These are phyloP conservation scores for Tetraodon nigroviridis DNA, from an alignment of 2,113 vertebrate genomes.

Conservation along the genomic window DNA sequence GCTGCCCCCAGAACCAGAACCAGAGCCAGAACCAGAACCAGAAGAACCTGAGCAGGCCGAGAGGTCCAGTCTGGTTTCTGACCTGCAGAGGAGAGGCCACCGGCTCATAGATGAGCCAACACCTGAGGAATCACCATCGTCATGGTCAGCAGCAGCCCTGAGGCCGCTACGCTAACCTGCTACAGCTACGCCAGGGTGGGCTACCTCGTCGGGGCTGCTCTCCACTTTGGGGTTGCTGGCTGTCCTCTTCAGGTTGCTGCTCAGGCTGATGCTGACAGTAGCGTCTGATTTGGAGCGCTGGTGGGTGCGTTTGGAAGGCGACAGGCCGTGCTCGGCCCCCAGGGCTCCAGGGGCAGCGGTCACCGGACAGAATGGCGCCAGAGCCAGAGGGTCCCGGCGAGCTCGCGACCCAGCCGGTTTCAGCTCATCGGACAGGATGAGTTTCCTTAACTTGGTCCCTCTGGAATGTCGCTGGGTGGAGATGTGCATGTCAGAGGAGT, in stretches of 20 bases:
- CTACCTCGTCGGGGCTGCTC: slow-evolving; percentile 86
- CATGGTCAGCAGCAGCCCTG: too few species aligned
- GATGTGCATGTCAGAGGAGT: slow-evolving; percentile 98
- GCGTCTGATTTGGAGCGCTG: slow-evolving; percentile 97
- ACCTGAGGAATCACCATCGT: too few species aligned
- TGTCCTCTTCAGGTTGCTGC: slow-evolving; percentile 93
- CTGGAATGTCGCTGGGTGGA: slow-evolving; percentile 93
- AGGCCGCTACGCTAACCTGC: neutral
- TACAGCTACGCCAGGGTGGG: neutral
- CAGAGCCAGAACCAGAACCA: too few species aligned
- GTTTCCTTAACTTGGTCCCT: slow-evolving; percentile 86
- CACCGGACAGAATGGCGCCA: slow-evolving; percentile 48
- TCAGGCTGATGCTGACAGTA: slow-evolving; percentile 86
- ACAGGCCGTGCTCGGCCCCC: slow-evolving; percentile 74
- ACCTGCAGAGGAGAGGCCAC: too few species aligned
- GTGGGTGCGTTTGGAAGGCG: slow-evolving; percentile 93
- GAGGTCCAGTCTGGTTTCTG: too few species aligned
- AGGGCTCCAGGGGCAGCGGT: slow-evolving; percentile 59
- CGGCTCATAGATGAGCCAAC: too few species aligned
- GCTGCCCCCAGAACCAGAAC: too few species aligned
- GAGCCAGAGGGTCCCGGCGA: slow-evolving; percentile 70
- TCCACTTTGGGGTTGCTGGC: slow-evolving; percentile 97
- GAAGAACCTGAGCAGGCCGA: too few species aligned
- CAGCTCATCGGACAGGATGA: slow-evolving; percentile 92
- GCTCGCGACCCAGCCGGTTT: slow-evolving; percentile 76